Evolutionary conservation across 2,888 invertebrate genomes (phyloP).

Genomic region (Melieria crassipennis): DNA sequence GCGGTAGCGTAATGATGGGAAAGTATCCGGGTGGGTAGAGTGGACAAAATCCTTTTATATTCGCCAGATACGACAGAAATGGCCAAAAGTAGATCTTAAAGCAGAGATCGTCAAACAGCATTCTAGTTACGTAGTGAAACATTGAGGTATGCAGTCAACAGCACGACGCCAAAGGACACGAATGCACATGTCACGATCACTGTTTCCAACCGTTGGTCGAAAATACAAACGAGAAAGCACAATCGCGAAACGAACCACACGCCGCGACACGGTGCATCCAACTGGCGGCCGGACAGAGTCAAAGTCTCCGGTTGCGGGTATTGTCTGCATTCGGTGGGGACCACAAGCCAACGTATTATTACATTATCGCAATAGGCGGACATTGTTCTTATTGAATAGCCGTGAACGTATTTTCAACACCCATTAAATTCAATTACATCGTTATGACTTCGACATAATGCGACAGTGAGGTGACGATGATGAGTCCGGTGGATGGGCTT

Average conservation of each 20-base stretch:
- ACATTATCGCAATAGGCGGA: slow-evolving; percentile 4
- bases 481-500: no score
- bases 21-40: slow-evolving; percentile 54
- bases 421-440: slow-evolving; percentile 26
- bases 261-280: slow-evolving; percentile 8
- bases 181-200: neutral
- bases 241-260: neutral
- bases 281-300: neutral
- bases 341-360: slow-evolving; percentile 16
- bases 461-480: no score
- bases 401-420: slow-evolving; percentile 21
- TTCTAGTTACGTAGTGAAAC: slow-evolving; percentile 26
- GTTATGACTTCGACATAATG: no score
- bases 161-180: neutral
- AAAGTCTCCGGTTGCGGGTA: neutral
- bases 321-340: neutral
- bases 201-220: no score
- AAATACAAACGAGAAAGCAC: no score
- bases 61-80: slow-evolving; percentile 62
- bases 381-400: slow-evolving; percentile 21
- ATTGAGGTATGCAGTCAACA: neutral
- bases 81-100: slow-evolving; percentile 64
- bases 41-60: slow-evolving; percentile 62
- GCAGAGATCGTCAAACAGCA: slow-evolving; percentile 56
- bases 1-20: slow-evolving; percentile 54